Evolutionary conservation across 2,113 vertebrate species (phyloP), one percentile per base, ranked within the genome.

Genomic region (Pitta sordida): DNA sequence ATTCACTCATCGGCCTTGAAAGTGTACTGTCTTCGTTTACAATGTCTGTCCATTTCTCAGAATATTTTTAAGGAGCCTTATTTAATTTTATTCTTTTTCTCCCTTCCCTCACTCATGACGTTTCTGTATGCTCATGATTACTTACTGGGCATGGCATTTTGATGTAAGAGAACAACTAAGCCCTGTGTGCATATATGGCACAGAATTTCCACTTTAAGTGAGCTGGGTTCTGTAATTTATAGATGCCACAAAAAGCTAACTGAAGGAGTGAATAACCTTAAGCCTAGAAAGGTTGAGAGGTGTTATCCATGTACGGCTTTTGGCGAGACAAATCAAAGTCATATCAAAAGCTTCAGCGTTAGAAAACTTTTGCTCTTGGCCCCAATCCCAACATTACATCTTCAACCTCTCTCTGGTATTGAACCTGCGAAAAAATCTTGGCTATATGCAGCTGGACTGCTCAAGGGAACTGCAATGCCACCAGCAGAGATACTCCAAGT

Each of bases 101-200:
- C 29, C 20, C 13, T 84, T 82, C 49, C 41, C 37, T 83, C 60
- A 48, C 39, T 91, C 73, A 75, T n/a, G 59, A 70, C 36, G 63
- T 94, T 94, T 90, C 80, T 56, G 76, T 84, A 74, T 44, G 80
- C 73, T 92, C 41, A 30, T 48, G 17, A 68, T 78, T 90, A 81
- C 44, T 77, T 93, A 74, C 67, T 71, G 90, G 71, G 51, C 78
- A 46, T 64, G 7, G 14, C 24, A 68, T 94, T 93, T 78, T 75
- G 36, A 43, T 49, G 41, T 20, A 82, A 84, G 24, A 60, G 88
- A 81, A 80, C 64, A 81, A 68, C 48, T 73, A 83, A 93, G 83
- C 34, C 17, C 41, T 86, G 22, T 39, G 9, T 48, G 37, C 49
- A 86, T 17, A 71, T n/a, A 32, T 5, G 81, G 56, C 29, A 59